Conservation (phyloP, 2,113 vertebrate genomes). For the Mesembrinibis cayennensis region DNA sequence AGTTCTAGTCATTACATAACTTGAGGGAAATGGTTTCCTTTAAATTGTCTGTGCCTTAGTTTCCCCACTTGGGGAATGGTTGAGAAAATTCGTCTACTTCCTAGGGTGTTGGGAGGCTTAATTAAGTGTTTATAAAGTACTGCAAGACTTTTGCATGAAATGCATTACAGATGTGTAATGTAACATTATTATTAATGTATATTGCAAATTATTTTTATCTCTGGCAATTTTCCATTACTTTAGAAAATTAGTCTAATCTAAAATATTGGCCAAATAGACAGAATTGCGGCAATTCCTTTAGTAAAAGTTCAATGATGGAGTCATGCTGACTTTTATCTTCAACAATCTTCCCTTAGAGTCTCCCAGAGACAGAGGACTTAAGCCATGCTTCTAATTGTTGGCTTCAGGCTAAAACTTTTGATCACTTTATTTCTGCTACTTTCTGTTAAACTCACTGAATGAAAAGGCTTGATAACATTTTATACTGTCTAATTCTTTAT, state of each 20-base stretch:
- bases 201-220: slow-evolving; percentile 54
- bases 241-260: slow-evolving; percentile 35
- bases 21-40: neutral
- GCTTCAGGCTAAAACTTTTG: slow-evolving; percentile 62
- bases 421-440: slow-evolving; percentile 41
- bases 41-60: neutral
- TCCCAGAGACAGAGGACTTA: slow-evolving; percentile 22
- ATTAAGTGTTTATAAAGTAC: slow-evolving; percentile 10
- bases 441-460: slow-evolving; percentile 23
- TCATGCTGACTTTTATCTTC: slow-evolving; percentile 46
- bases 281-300: neutral
- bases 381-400: slow-evolving; percentile 31
- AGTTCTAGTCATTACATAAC: neutral
- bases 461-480: slow-evolving; percentile 58
- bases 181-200: slow-evolving; percentile 5
- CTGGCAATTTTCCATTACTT: slow-evolving; percentile 28
- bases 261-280: slow-evolving; percentile 19
- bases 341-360: neutral
- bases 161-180: neutral
- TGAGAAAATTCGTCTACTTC: neutral
- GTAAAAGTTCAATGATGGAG: neutral
- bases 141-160: neutral
- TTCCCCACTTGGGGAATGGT: neutral
- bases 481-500: slow-evolving; percentile 56
- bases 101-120: neutral